phyloP scores from a whole-genome alignment of 2,113 vertebrate genomes.

The Pelecanoides urinatrix region DNA sequence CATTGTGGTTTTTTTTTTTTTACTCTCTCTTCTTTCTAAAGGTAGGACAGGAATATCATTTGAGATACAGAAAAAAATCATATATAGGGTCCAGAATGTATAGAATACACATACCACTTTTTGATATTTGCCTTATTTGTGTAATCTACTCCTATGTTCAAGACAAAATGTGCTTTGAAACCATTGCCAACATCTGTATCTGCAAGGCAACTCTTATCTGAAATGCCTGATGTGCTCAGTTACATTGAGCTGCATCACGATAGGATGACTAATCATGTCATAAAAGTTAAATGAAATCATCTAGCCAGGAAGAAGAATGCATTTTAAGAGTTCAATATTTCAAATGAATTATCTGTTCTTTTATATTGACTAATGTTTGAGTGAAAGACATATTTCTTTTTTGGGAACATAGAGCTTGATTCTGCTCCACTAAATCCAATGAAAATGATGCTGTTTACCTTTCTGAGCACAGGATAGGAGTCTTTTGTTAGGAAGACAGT shows the following conservation, averaged over 20 bases:
- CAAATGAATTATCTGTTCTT: slow-evolving; percentile 43
- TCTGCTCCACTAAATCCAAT: neutral
- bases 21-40: neutral
- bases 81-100: neutral
- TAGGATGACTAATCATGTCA: slow-evolving; percentile 44
- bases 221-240: slow-evolving; percentile 5
- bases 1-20: fast-evolving
- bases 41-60: neutral
- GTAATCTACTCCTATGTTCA: fast-evolving
- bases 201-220: neutral
- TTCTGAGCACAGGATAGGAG: neutral
- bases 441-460: neutral
- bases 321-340: slow-evolving; percentile 44
- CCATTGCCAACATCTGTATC: neutral
- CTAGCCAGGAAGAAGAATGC: slow-evolving; percentile 20
- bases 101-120: neutral
- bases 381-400: neutral
- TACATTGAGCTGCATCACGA: slow-evolving; percentile 20
- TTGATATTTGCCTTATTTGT: neutral
- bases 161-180: neutral
- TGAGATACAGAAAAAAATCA: neutral
- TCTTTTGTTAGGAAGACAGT: neutral
- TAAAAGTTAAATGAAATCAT: slow-evolving; percentile 57
- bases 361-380: slow-evolving; percentile 13
- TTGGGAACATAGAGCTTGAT: neutral